A percentile compares a stretch with the other conserved stretches of the same genome.
Conservation (phyloP, 2,888 invertebrate species). For the Diogma glabrata region DNA sequence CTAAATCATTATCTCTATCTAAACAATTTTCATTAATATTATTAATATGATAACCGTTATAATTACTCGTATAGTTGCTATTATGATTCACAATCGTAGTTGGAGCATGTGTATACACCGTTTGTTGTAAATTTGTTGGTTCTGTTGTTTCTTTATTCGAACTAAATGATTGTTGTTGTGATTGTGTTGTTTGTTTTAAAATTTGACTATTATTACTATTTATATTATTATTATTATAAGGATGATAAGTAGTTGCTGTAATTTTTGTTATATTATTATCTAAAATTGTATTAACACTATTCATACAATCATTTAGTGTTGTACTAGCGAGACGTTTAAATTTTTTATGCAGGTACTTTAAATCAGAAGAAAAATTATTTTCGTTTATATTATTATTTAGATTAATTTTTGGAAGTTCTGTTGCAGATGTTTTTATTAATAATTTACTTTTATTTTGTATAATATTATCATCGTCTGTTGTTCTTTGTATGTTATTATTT, state of each 20-base stretch:
- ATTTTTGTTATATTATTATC: background rate
- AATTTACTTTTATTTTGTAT: background rate
- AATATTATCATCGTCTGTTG: background rate
- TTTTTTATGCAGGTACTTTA: constrained; percentile 82
- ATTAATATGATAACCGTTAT: constrained; percentile 5
- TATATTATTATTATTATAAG: constrained; percentile 4
- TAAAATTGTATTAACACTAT: background rate
- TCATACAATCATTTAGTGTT: constrained; percentile 22
- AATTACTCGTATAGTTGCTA: background rate
- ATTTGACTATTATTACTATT: constrained; percentile 9
- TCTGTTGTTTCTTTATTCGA: background rate
- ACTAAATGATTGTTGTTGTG: background rate
- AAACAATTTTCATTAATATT: background rate
- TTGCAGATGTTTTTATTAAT: background rate
- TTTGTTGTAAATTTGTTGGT: background rate
- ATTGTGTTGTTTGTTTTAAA: background rate
- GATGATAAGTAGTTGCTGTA: too few relatives aligned
- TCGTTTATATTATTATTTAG: constrained; percentile 5
- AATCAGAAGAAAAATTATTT: constrained; percentile 38
- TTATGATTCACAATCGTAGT: background rate
- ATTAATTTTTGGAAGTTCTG: constrained; percentile 5
- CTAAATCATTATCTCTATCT: too few relatives aligned
- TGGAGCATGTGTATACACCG: background rate
- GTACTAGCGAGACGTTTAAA: constrained; percentile 77
- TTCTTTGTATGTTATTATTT: background rate